Evolutionary conservation across 2,888 invertebrate species (phyloP), one percentile per base, ranked within the genome.

Genomic region (Scaptomyza flava): DNA sequence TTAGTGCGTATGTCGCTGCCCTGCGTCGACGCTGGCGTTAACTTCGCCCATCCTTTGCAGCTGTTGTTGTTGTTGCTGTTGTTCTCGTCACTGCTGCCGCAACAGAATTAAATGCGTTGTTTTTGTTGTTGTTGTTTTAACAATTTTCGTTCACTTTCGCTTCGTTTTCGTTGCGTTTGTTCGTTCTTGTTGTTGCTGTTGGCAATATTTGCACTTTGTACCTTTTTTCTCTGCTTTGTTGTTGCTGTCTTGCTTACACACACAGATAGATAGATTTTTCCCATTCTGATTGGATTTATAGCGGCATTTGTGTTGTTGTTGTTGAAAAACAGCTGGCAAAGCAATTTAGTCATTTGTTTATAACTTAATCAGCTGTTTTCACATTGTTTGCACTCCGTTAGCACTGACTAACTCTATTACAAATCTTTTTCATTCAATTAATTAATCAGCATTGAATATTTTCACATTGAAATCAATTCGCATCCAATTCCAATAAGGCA

Each of bases 11-110:
- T 38, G 59, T 60, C 45, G 72, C 69, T 63, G 62, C 67, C 50
- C 56, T 60, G 58, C 72, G 73, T 61, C 47, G 27, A 48, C 51
- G 62, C 38, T 31, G 63, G 50, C 54, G 69, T 51, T 43, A 41
- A 59, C 57, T 43, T 64, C 57, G 85, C 80, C 86, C 81, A 86
- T 81, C 86, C 86, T 81, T 81, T 86, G 71, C 79, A 75, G 77
- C 67, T 77, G 79, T 75, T 75, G 76, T 76, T 70, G 62, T 38
- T 38, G 77, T 68, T 68, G 57, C 50, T 61, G 58, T 52, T 77
- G 54, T 59, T 7, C 14, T 38, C 41, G 7, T 41, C 58, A 34
- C 12, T 66, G 71, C 57, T 54, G 64, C 54, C 36, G 68, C 65
- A 66, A 45, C 65, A 72, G 72, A 68, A 67, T 63, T 59, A 62